Conservation (phyloP, 2,888 invertebrate species). For the Stenodema calcarata region DNA sequence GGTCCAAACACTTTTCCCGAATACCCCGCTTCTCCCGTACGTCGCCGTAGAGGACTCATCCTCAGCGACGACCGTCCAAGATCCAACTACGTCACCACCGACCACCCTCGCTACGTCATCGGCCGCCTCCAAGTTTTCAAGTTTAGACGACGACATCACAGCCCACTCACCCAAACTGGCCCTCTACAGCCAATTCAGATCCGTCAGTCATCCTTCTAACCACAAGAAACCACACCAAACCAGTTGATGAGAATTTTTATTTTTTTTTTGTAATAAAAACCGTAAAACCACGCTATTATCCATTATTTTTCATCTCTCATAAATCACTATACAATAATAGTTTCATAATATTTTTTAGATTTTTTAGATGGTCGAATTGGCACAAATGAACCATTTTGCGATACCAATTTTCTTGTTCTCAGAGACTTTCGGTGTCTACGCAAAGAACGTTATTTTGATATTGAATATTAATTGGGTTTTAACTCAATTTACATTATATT, state of each 20-base stretch:
- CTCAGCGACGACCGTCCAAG: neutral
- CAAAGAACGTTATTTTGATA: too few relatives aligned
- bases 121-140: neutral
- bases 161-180: slow-evolving; percentile 46
- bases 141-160: neutral
- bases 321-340: too few relatives aligned
- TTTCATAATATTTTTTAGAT: too few relatives aligned
- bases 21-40: neutral
- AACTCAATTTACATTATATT: too few relatives aligned
- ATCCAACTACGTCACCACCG: neutral
- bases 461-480: too few relatives aligned
- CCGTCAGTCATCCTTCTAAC: neutral
- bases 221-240: slow-evolving; percentile 15
- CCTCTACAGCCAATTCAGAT: slow-evolving; percentile 40
- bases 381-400: too few relatives aligned
- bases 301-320: too few relatives aligned
- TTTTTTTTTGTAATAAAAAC: slow-evolving; percentile 12
- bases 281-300: neutral
- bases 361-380: too few relatives aligned
- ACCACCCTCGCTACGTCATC: neutral
- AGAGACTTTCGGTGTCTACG: too few relatives aligned
- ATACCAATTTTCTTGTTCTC: too few relatives aligned
- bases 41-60: neutral
- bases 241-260: neutral
- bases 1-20: neutral